A percentile compares a stretch with the other conserved stretches of the same genome.
Conservation (phyloP, 1,140 invertebrate species). For the Hirudo medicinalis region DNA sequence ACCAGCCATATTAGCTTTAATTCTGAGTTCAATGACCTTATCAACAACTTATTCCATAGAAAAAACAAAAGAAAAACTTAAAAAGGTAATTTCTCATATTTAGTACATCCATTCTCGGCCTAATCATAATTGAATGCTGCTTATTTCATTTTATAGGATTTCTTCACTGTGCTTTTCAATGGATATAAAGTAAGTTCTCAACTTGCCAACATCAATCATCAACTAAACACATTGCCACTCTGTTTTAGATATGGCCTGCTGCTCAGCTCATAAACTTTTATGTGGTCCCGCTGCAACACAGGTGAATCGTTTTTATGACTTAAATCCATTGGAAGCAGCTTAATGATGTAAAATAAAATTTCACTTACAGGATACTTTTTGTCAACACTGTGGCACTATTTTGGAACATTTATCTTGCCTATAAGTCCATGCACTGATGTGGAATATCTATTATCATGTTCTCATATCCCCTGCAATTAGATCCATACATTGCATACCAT, state of each 20-base stretch:
- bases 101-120: neutral
- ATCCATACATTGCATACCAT: no score
- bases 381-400: constrained; percentile 5
- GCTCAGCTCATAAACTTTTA: constrained; percentile 12
- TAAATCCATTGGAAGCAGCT: neutral
- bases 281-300: constrained; percentile 8
- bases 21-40: constrained; percentile 8
- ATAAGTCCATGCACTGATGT: constrained; percentile 23
- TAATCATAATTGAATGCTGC: neutral
- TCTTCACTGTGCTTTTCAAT: constrained; percentile 2
- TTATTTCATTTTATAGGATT: neutral
- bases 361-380: constrained; percentile 16
- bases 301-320: neutral
- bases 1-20: neutral
- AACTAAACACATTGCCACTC: neutral
- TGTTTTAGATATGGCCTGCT: constrained; percentile 5
- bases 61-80: neutral
- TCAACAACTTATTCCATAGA: constrained; percentile 13
- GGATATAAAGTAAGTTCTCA: constrained; percentile 10
- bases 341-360: neutral
- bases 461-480: no score
- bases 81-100: constrained; percentile 1
- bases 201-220: neutral
- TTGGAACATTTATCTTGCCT: constrained; percentile 16
- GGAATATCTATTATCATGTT: constrained; percentile 9